Percentiles rank a stretch among this genome's conserved stretches.
Evolutionary conservation across 2,113 vertebrate species (phyloP).

Genomic region (Mesocricetus auratus): DNA sequence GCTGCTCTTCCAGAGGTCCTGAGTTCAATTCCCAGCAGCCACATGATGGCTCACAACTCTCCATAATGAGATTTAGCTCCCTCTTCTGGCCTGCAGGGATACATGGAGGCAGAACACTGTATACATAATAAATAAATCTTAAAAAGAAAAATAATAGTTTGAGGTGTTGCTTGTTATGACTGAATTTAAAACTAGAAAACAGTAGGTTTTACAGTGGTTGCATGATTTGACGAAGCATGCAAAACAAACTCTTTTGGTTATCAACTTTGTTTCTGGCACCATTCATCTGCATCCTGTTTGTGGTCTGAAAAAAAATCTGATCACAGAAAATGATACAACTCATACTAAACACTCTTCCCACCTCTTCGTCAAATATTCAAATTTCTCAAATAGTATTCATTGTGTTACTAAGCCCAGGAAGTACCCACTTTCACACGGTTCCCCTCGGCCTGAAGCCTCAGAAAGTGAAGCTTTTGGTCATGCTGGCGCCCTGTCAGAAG

Average conservation of each 20-base stretch:
- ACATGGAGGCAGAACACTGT: no score
- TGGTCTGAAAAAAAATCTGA: slow-evolving; percentile 66
- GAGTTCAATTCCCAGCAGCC: no score
- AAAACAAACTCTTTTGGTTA: slow-evolving; percentile 36
- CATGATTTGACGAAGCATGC: not conserved
- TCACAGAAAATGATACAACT: slow-evolving; percentile 63
- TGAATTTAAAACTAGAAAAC: slow-evolving; percentile 57
- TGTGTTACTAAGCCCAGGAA: slow-evolving; percentile 56
- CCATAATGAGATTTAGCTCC: no score
- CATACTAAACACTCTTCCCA: slow-evolving; percentile 37
- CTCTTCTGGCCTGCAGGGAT: no score
- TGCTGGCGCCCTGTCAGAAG: not conserved
- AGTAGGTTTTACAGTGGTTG: slow-evolving; percentile 21
- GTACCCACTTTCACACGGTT: slow-evolving; percentile 48
- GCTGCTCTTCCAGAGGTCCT: no score
- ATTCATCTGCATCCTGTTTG: slow-evolving; percentile 70
- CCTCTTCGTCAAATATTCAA: slow-evolving; percentile 1
- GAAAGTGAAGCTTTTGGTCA: not conserved
- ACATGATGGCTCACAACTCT: no score
- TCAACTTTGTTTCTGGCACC: slow-evolving; percentile 41
- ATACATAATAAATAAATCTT: no score
- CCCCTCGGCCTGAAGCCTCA: not conserved
- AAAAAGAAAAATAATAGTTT: no score
- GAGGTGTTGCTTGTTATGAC: not conserved
- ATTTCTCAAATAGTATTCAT: slow-evolving; percentile 62